phyloP scores from a whole-genome alignment of 2,113 vertebrate genomes.

The Ammodytes marinus region DNA sequence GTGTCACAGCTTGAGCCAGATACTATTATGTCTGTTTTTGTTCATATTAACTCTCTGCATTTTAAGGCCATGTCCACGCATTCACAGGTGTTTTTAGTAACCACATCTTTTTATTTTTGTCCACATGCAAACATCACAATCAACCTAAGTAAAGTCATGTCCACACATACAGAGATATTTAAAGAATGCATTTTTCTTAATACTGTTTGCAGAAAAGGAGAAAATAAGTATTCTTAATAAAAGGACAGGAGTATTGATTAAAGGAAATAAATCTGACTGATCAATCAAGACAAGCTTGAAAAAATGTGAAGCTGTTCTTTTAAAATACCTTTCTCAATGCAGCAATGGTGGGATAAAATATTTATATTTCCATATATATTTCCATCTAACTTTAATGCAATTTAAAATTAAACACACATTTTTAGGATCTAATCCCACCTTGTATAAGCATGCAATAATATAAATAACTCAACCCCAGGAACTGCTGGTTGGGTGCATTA shows the following conservation, averaged over 20 bases:
- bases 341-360: not conserved
- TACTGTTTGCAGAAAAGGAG: too few relatives aligned
- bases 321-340: not conserved
- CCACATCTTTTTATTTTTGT: too few relatives aligned
- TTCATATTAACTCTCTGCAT: too few relatives aligned
- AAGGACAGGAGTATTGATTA: not conserved
- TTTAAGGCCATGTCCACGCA: too few relatives aligned
- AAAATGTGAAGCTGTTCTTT: not conserved
- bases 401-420: slow-evolving; percentile 39
- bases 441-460: slow-evolving; percentile 21
- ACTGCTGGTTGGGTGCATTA: not conserved
- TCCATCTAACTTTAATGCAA: slow-evolving; percentile 46
- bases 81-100: too few relatives aligned
- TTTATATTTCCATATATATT: not conserved
- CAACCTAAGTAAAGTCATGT: too few relatives aligned
- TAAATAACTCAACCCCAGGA: slow-evolving; percentile 27
- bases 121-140: too few relatives aligned
- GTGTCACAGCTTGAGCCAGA: too few relatives aligned
- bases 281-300: slow-evolving; percentile 4
- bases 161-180: too few relatives aligned
- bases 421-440: slow-evolving; percentile 26
- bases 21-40: too few relatives aligned
- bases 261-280: not conserved
- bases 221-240: too few relatives aligned
- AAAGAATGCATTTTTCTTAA: too few relatives aligned